Evolutionary conservation across 1,140 invertebrate species (phyloP).

Genomic region (Bombyx mori): ASM3026992v2 NC_085116.1:12875001-12875500

Average conservation of each 20-base stretch:
- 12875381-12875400: too few species aligned
- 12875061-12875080: slow-evolving; percentile 1
- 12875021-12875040: slow-evolving; percentile 19
- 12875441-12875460: slow-evolving; percentile 22
- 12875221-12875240: too few species aligned
- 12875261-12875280: too few species aligned
- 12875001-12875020: background rate
- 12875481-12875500: slow-evolving; percentile 21
- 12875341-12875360: too few species aligned
- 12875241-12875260: too few species aligned
- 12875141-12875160: too few species aligned
- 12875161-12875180: background rate
- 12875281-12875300: too few species aligned
- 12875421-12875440: slow-evolving; percentile 19
- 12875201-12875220: too few species aligned
- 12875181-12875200: background rate
- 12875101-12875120: slow-evolving; percentile 34
- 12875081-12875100: slow-evolving; percentile 27
- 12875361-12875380: too few species aligned
- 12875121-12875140: slow-evolving; percentile 22
- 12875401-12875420: too few species aligned
- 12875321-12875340: too few species aligned
- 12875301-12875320: too few species aligned
- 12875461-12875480: slow-evolving; percentile 20
- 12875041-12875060: slow-evolving; percentile 12